These are phyloP conservation scores for Nymphalis polychloros DNA, from an alignment of 2,888 invertebrate species.

Conservation along the genomic window DNA sequence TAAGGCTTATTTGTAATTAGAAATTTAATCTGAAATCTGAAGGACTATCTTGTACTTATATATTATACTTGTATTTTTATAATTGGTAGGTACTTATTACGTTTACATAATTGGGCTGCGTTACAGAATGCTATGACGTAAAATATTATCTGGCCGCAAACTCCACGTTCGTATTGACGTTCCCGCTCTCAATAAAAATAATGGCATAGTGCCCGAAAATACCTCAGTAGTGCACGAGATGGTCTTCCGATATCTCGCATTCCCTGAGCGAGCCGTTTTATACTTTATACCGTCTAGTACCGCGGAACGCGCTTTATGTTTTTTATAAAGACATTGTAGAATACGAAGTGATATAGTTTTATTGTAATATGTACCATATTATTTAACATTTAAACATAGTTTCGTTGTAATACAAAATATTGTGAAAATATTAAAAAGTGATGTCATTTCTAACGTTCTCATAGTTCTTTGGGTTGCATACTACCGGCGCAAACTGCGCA, in stretches of 20 bases:
- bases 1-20: too few relatives aligned
- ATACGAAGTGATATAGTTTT: neutral
- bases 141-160: neutral
- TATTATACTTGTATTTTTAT: too few relatives aligned
- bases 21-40: too few relatives aligned
- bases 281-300: neutral
- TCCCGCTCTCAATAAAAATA: conserved; percentile 11
- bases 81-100: too few relatives aligned
- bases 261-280: neutral
- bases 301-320: neutral
- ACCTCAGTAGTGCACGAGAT: conserved; percentile 42
- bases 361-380: neutral
- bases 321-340: neutral
- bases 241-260: conserved; percentile 33
- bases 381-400: too few relatives aligned
- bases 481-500: conserved; percentile 38
- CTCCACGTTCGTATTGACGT: conserved; percentile 19
- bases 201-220: conserved; percentile 51
- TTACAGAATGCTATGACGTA: conserved; percentile 10
- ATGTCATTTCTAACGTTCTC: neutral
- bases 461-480: neutral
- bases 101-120: conserved; percentile 3
- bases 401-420: neutral
- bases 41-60: too few relatives aligned
- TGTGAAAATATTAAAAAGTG: neutral